Conservation (phyloP, 23 tunicate species). For the Aplidium turbinatum region DNA sequence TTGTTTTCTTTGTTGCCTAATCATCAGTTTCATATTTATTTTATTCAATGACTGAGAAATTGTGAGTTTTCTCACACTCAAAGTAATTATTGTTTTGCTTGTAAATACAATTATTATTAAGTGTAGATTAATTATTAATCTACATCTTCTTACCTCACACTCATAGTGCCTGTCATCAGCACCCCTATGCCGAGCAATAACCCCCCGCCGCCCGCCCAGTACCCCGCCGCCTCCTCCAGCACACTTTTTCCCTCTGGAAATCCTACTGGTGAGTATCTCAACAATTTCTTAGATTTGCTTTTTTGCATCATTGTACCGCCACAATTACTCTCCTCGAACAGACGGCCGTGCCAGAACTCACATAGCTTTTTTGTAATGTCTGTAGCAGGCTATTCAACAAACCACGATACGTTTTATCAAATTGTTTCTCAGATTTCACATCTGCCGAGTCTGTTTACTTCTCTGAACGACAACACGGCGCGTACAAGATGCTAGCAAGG, state of each 20-base stretch:
- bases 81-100: too few relatives aligned
- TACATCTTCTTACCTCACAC: neutral
- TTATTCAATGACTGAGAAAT: neutral
- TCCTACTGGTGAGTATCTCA: neutral
- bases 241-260: neutral
- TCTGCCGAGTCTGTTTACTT: too few relatives aligned
- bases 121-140: neutral
- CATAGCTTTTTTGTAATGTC: too few relatives aligned
- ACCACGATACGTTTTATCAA: too few relatives aligned
- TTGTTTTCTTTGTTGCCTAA: neutral
- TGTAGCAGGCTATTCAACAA: too few relatives aligned
- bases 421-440: too few relatives aligned
- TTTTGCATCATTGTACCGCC: neutral
- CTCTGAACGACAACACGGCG: conserved; percentile 82
- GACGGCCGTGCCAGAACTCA: too few relatives aligned
- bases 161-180: conserved; percentile 89
- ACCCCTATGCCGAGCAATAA: conserved; percentile 84
- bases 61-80: neutral
- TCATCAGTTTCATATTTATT: neutral
- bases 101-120: too few relatives aligned
- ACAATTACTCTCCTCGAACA: too few relatives aligned
- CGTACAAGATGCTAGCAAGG: conserved; percentile 78
- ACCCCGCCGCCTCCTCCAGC: neutral
- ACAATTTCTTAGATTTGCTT: neutral
- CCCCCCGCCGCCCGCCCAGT: conserved; percentile 36